These are phyloP conservation scores for Coendou prehensilis DNA, from an alignment of 2,797 vertebrate species.

Conservation along the genomic window DNA sequence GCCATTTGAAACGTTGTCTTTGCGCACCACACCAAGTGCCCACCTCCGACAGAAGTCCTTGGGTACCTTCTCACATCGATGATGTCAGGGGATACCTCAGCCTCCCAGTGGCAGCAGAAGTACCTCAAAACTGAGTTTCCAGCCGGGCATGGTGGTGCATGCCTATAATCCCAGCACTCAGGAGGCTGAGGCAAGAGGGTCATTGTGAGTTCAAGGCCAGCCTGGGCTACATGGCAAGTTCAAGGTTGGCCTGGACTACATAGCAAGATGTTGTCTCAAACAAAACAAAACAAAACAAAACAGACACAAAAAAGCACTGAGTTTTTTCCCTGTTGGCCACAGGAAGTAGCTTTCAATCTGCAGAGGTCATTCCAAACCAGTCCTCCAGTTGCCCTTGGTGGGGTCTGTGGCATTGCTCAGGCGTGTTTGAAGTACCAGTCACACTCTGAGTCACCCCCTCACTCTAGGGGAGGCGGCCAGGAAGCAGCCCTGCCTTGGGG, in stretches of 20 bases:
- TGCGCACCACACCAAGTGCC: not conserved
- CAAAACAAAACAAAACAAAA: not conserved
- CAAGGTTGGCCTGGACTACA: not conserved
- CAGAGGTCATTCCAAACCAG: conserved; percentile 50
- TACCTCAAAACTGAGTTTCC: not conserved
- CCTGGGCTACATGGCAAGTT: not conserved
- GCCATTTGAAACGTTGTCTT: not conserved
- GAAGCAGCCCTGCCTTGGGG: conserved; percentile 61
- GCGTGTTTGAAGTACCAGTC: conserved; percentile 61
- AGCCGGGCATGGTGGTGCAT: not conserved
- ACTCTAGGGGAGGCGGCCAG: conserved; percentile 54
- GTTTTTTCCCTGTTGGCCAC: not conserved
- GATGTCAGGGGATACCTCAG: not conserved
- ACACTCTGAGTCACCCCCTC: conserved; percentile 70
- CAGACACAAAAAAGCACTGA: not conserved
- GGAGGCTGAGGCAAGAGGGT: not conserved
- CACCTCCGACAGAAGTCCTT: rapidly evolving
- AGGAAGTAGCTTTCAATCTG: not conserved
- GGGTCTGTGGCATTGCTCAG: conserved; percentile 26
- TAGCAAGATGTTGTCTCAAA: not conserved
- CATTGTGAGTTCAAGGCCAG: not conserved
- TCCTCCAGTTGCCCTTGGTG: conserved; percentile 53
- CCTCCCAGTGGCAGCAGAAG: not conserved
- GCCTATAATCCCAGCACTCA: not conserved
- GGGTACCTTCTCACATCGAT: not conserved